Evolutionary conservation across 1,140 invertebrate genomes (phyloP).

Genomic region (Monomorium pharaonis): DNA sequence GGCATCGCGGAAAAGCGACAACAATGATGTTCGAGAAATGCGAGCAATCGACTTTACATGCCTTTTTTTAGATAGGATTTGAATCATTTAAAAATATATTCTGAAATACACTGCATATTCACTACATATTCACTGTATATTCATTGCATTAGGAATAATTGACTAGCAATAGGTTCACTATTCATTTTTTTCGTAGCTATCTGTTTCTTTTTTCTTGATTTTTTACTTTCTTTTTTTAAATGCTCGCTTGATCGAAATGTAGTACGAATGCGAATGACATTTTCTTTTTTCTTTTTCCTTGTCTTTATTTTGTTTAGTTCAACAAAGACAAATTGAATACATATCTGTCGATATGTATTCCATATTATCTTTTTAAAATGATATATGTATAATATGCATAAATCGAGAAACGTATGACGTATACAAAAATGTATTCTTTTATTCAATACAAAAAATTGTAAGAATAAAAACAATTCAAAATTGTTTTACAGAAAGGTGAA

Average conservation of each 20-base stretch:
- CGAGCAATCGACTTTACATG: too few species aligned
- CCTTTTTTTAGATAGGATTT: too few species aligned
- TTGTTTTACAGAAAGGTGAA: neutral
- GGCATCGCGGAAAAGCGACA: too few species aligned
- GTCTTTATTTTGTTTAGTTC: neutral
- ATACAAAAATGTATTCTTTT: neutral
- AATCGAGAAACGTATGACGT: neutral
- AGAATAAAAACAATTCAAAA: neutral
- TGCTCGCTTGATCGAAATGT: constrained; percentile 54
- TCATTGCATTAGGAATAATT: neutral
- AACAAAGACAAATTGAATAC: constrained; percentile 43
- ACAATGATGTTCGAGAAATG: too few species aligned
- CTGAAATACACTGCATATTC: too few species aligned
- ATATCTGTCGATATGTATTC: neutral
- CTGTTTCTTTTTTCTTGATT: neutral
- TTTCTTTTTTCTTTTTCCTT: neutral
- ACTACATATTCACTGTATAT: too few species aligned
- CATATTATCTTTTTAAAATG: neutral
- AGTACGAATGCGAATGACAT: neutral
- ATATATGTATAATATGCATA: neutral
- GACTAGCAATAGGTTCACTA: too few species aligned
- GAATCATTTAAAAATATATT: neutral
- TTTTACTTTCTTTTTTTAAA: constrained; percentile 60
- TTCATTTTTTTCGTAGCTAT: neutral
- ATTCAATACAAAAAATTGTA: neutral